phyloP scores from a whole-genome alignment of 1,140 invertebrate species.

The Caenorhabditis inopinata region DNA sequence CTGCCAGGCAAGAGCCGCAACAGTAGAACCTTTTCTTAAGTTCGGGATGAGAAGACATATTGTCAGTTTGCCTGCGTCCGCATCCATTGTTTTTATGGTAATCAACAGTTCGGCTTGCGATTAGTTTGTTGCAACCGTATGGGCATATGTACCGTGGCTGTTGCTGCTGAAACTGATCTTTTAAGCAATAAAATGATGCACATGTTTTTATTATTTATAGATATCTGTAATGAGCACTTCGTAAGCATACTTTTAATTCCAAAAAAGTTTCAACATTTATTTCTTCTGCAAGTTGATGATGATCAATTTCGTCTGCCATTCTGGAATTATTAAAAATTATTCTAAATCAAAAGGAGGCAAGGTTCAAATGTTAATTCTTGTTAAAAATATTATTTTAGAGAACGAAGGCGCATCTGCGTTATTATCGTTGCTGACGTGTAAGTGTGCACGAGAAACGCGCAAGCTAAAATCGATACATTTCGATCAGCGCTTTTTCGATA shows the following conservation, averaged over 20 bases:
- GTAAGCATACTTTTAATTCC: not conserved
- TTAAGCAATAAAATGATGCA: no score
- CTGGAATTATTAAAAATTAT: not conserved
- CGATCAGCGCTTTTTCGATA: not conserved
- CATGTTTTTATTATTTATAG: no score
- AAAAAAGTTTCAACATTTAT: not conserved
- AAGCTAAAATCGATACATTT: not conserved
- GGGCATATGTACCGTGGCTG: slow-evolving; percentile 18
- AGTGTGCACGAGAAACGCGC: not conserved
- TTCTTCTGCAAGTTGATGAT: not conserved
- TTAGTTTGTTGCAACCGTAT: slow-evolving; percentile 41
- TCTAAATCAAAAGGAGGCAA: no score
- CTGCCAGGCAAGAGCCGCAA: slow-evolving; percentile 29
- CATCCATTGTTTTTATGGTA: slow-evolving; percentile 43
- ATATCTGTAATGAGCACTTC: no score
- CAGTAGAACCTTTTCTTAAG: slow-evolving; percentile 21
- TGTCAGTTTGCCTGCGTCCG: not conserved
- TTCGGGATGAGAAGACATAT: not conserved
- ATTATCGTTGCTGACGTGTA: not conserved
- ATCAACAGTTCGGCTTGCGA: slow-evolving; percentile 38
- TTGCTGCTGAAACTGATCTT: not conserved
- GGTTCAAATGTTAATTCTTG: no score
- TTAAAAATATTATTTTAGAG: no score
- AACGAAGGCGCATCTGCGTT: not conserved
- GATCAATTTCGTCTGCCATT: not conserved